phyloP scores from a whole-genome alignment of 1,140 invertebrate species.

The Drosophila kanapiae region DNA sequence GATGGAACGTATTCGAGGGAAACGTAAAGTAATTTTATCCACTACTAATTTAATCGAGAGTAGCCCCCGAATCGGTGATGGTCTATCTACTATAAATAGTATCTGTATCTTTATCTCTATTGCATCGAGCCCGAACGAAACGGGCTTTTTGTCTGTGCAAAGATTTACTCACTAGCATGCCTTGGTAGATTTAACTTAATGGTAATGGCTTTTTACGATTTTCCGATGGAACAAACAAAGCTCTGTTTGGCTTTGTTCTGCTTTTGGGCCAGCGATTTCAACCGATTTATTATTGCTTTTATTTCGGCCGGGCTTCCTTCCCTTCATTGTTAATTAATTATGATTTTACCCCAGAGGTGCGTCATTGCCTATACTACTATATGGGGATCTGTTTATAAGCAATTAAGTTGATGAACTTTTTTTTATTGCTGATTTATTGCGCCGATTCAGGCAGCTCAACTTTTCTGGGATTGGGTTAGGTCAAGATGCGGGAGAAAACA shows the following conservation, averaged over 20 bases:
- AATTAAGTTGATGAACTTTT: constrained; percentile 37
- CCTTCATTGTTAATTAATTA: constrained; percentile 60
- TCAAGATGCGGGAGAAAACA: constrained; percentile 1
- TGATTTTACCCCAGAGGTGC: constrained; percentile 51
- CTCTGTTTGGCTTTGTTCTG: constrained; percentile 54
- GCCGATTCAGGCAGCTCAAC: constrained; percentile 21
- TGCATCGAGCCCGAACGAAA: constrained; percentile 12
- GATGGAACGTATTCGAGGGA: constrained; percentile 84
- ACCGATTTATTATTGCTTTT: constrained; percentile 41
- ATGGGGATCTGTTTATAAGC: constrained; percentile 14
- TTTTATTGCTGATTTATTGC: constrained; percentile 37
- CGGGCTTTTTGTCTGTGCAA: constrained; percentile 11
- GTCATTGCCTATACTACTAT: constrained; percentile 23
- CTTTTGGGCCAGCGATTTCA: constrained; percentile 28
- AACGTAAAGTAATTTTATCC: constrained; percentile 85
- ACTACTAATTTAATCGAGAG: constrained; percentile 74
- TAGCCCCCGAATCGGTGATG: constrained; percentile 30
- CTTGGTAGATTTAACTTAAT: constrained; percentile 29
- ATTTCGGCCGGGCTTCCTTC: constrained; percentile 23
- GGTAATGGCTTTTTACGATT: constrained; percentile 53
- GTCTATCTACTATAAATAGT: constrained; percentile 9
- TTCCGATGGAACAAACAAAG: constrained; percentile 42
- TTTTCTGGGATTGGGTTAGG: constrained; percentile 24
- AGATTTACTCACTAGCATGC: constrained; percentile 41
- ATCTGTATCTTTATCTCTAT: constrained; percentile 4